Percentiles rank a stretch among this genome's conserved stretches.
Evolutionary conservation across 2,113 vertebrate genomes (phyloP).

Genomic region (Lasiurus cinereus): DNA sequence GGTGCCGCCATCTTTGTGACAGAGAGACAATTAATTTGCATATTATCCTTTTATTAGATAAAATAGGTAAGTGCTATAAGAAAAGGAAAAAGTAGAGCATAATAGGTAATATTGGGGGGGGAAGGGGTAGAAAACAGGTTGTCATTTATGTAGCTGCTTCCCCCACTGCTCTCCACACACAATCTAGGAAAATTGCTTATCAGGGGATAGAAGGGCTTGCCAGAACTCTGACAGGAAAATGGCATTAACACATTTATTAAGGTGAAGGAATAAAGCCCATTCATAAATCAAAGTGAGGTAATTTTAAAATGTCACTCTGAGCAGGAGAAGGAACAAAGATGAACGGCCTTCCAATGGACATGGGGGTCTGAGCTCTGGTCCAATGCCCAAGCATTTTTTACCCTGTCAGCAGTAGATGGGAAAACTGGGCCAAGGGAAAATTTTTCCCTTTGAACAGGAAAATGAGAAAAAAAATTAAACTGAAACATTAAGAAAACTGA

Average conservation of each 20-base stretch:
- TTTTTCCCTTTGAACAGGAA: constrained; percentile 23
- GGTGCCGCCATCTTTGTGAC: too few relatives aligned
- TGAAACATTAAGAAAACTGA: constrained; percentile 20
- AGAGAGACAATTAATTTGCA: too few relatives aligned
- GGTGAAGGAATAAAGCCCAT: constrained; percentile 49
- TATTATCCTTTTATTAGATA: too few relatives aligned
- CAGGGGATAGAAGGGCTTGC: neutral
- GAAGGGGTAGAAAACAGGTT: neutral
- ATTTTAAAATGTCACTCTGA: neutral
- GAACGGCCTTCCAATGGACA: neutral
- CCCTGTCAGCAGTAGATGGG: neutral
- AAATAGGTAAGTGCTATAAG: neutral
- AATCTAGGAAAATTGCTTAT: neutral
- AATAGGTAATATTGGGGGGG: neutral
- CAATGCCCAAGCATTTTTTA: neutral
- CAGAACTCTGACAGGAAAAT: constrained; percentile 51
- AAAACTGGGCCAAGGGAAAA: neutral
- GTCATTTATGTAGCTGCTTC: neutral
- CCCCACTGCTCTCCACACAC: neutral
- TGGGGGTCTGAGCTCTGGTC: neutral
- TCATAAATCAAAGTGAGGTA: constrained; percentile 52
- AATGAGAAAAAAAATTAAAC: constrained; percentile 55
- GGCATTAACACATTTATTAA: constrained; percentile 5
- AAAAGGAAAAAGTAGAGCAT: neutral
- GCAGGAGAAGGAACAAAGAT: neutral